A percentile compares a stretch with the other conserved stretches of the same genome.
phyloP scores from a whole-genome alignment of 2,888 invertebrate species.

The Hesperia comma region DNA sequence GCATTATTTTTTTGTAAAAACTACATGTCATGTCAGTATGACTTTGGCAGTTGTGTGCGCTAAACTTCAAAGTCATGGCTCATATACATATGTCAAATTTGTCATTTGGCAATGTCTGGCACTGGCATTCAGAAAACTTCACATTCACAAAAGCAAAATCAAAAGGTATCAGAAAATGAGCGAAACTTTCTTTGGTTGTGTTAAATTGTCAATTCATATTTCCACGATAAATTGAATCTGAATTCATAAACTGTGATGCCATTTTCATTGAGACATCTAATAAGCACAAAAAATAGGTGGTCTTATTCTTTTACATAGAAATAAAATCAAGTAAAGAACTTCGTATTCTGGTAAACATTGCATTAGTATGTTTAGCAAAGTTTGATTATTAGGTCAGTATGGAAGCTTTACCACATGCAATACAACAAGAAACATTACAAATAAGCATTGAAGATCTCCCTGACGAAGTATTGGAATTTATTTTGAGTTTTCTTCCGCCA shows the following conservation, averaged over 20 bases:
- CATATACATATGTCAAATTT: no score
- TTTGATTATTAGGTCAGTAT: constrained; percentile 47
- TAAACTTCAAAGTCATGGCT: no score
- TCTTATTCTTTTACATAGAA: not conserved
- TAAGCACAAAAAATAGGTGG: constrained; percentile 15
- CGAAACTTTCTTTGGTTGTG: constrained; percentile 32
- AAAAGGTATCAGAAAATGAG: constrained; percentile 13
- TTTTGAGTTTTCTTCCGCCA: constrained; percentile 93
- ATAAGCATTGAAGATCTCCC: constrained; percentile 88
- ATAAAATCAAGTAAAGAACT: not conserved
- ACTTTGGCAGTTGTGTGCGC: no score
- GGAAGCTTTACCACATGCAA: constrained; percentile 67
- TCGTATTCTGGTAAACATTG: constrained; percentile 10
- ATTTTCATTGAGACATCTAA: constrained; percentile 4
- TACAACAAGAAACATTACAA: constrained; percentile 62
- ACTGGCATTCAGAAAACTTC: no score
- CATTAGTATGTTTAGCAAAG: constrained; percentile 13
- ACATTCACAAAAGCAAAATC: no score
- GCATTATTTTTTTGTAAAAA: no score
- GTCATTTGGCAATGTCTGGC: no score
- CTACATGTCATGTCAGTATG: no score
- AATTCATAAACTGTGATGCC: constrained; percentile 18
- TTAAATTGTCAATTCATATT: constrained; percentile 30
- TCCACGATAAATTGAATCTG: constrained; percentile 1
- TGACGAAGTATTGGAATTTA: constrained; percentile 96